Conservation (phyloP, 37 sponge, comb jelly and placozoan species). For the Ephydatia muelleri region DNA sequence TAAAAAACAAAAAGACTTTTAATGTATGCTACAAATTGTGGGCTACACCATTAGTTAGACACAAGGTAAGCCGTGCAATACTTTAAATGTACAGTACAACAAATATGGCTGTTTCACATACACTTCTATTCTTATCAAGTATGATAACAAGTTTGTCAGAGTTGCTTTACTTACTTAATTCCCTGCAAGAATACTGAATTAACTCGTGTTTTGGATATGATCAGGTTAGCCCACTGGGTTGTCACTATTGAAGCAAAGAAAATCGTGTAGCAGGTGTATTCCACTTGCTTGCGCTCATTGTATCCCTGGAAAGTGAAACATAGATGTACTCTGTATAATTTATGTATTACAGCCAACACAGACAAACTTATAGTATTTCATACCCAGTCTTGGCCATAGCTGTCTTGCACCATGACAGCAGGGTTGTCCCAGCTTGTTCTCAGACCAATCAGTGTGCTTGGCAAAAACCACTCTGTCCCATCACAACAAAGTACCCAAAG, state of each 20-base stretch:
- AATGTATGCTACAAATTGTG: no score
- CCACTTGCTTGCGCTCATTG: slow-evolving; percentile 76
- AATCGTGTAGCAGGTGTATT: slow-evolving; percentile 93
- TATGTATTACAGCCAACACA: background rate
- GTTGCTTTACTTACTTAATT: slow-evolving; percentile 64
- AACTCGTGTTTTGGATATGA: slow-evolving; percentile 93
- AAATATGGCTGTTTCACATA: no score
- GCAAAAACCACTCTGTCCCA: slow-evolving; percentile 96
- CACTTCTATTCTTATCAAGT: no score
- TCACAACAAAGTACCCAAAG: slow-evolving; percentile 95
- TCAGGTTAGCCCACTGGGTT: slow-evolving; percentile 96
- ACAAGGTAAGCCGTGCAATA: no score
- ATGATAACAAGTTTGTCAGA: no score
- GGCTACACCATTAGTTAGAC: no score
- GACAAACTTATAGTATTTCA: background rate
- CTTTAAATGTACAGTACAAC: no score
- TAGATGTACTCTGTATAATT: background rate
- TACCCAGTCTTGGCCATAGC: slow-evolving; percentile 96
- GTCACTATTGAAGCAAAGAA: slow-evolving; percentile 97
- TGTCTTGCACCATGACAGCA: slow-evolving; percentile 68
- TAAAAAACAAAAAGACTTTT: no score
- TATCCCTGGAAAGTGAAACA: slow-evolving; percentile 53
- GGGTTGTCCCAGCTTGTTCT: slow-evolving; percentile 81
- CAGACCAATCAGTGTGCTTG: slow-evolving; percentile 60
- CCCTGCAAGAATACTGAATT: slow-evolving; percentile 94